Conservation (phyloP, 2,797 vertebrate species). For the Anguilla obscura region DNA sequence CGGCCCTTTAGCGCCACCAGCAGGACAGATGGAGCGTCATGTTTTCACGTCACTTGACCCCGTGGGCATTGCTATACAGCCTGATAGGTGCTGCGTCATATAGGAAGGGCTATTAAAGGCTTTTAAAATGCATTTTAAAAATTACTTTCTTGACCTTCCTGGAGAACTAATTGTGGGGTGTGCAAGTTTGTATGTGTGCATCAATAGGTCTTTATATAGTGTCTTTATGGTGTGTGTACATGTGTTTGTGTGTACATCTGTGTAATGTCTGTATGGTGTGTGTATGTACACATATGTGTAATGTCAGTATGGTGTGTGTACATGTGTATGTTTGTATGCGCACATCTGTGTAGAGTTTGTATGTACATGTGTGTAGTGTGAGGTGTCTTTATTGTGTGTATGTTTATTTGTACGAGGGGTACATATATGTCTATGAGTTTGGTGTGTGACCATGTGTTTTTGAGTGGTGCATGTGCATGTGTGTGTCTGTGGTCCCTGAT, state of each 20-base stretch:
- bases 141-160: not conserved
- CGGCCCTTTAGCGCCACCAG: not conserved
- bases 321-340: constrained; percentile 16
- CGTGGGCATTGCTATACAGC: not conserved
- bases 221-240: too few species aligned
- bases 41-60: not conserved
- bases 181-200: constrained; percentile 14
- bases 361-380: constrained; percentile 22
- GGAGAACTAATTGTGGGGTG: not conserved
- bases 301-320: not conserved
- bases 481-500: constrained; percentile 32
- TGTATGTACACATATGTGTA: too few species aligned
- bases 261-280: not conserved
- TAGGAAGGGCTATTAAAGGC: not conserved
- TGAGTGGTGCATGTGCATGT: not conserved
- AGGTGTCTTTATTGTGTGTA: constrained; percentile 17
- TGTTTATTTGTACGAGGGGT: constrained; percentile 21
- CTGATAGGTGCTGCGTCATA: not conserved
- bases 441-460: constrained; percentile 17
- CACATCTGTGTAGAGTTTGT: not conserved
- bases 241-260: constrained; percentile 26
- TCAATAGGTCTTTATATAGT: not conserved
- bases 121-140: not conserved
- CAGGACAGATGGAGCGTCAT: not conserved
- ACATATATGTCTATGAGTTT: constrained; percentile 33